Percentiles rank a stretch among this genome's conserved stretches.
These are phyloP conservation scores for Penaeus monodon DNA, from an alignment of 2,888 invertebrate species.

Conservation along the genomic window DNA sequence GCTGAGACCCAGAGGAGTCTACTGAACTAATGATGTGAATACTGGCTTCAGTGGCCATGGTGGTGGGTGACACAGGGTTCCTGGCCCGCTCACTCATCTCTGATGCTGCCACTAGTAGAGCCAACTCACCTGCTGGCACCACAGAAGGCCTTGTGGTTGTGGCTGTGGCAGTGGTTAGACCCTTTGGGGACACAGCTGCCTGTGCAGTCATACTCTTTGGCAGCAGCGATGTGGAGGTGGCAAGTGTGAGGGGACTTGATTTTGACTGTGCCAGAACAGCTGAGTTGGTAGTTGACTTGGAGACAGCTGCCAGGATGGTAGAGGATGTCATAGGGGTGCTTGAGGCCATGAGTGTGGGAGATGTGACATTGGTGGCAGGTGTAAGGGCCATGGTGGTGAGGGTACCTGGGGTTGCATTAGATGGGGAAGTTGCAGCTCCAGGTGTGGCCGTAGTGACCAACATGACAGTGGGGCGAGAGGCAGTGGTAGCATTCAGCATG, in stretches of 20 bases:
- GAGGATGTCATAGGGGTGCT: no score
- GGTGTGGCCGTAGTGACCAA: slow-evolving; percentile 36
- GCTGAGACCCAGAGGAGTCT: not conserved
- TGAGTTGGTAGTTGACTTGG: no score
- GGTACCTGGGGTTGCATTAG: not conserved
- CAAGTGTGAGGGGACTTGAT: not conserved
- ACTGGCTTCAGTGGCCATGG: not conserved
- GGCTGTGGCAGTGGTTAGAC: not conserved
- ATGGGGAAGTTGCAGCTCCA: not conserved
- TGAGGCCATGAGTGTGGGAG: not conserved
- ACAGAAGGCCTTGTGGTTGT: not conserved
- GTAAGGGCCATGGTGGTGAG: not conserved
- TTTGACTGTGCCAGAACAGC: no score
- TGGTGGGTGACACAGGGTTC: not conserved
- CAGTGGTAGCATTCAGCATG: slow-evolving; percentile 3
- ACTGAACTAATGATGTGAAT: not conserved
- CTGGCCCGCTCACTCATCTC: slow-evolving; percentile 52
- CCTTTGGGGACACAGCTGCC: not conserved
- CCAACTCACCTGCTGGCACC: slow-evolving; percentile 48
- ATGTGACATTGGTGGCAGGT: not conserved
- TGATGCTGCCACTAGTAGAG: slow-evolving; percentile 53
- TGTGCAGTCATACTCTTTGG: not conserved
- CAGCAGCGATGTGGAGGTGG: not conserved
- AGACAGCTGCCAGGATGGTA: no score
- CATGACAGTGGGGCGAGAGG: slow-evolving; percentile 22